Percentiles rank a stretch among this genome's conserved stretches.
These are phyloP conservation scores for Malurus splendens DNA, from an alignment of 2,797 vertebrate species.

Conservation along the genomic window DNA sequence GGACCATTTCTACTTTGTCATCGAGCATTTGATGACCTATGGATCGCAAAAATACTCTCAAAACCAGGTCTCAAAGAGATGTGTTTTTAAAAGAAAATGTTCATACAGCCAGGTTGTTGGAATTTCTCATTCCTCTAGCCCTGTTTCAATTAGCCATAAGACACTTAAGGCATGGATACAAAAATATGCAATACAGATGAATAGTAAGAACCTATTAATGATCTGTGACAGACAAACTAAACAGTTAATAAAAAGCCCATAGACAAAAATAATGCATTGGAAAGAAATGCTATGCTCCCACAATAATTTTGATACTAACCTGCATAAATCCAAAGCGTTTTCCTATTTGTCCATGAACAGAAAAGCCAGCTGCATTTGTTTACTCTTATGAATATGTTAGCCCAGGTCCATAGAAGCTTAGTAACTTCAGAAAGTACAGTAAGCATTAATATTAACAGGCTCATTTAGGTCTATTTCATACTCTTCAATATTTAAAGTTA, in stretches of 20 bases:
- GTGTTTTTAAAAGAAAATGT: not conserved
- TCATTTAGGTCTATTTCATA: not conserved
- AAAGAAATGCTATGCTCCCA: not conserved
- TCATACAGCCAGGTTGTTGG: not conserved
- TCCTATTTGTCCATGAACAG: not conserved
- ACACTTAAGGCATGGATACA: not conserved
- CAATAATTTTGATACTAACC: not conserved
- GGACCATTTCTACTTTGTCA: not conserved
- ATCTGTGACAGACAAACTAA: not conserved
- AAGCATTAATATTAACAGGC: constrained; percentile 3
- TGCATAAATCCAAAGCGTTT: not conserved
- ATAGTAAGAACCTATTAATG: not conserved
- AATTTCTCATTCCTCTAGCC: not conserved
- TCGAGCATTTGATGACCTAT: not conserved
- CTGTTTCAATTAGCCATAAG: not conserved
- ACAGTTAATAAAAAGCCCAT: not conserved
- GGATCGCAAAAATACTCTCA: not conserved
- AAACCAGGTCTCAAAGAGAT: not conserved
- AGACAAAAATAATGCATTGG: not conserved
- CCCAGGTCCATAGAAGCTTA: not conserved
- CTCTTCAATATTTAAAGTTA: not conserved
- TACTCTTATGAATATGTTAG: not conserved
- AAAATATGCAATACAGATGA: not conserved
- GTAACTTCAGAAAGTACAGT: not conserved
- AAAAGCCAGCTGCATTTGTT: not conserved